Conservation (phyloP, 2,797 vertebrate genomes). For the Cyprinodon diabolis region DNA sequence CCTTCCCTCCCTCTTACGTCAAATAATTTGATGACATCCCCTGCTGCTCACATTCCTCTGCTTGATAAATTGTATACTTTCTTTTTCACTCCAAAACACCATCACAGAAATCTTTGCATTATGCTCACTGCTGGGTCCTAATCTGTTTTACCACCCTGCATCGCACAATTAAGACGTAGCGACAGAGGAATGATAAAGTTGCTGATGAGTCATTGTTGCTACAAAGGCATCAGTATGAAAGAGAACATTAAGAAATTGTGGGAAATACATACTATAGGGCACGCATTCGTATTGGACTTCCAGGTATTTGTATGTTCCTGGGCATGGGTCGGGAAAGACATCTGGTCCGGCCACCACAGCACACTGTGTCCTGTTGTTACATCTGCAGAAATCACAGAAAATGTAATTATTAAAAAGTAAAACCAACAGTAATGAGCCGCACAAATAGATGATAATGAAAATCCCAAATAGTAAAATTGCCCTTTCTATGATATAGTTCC, state of each 20-base stretch:
- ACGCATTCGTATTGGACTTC: slow-evolving; percentile 99
- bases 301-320: slow-evolving; percentile 97
- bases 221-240: slow-evolving; percentile 24
- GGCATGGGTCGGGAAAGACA: slow-evolving; percentile 96
- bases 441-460: slow-evolving; percentile 21
- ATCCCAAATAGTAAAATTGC: neutral
- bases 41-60: slow-evolving; percentile 5
- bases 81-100: slow-evolving; percentile 11
- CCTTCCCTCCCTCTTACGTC: slow-evolving; percentile 18
- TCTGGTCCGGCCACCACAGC: slow-evolving; percentile 96
- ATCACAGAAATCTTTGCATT: slow-evolving; percentile 25
- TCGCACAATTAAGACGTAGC: slow-evolving; percentile 22
- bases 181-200: slow-evolving; percentile 14
- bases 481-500: neutral
- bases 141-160: slow-evolving; percentile 21
- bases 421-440: neutral
- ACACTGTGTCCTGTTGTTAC: slow-evolving; percentile 98
- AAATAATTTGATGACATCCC: slow-evolving; percentile 3
- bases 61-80: slow-evolving; percentile 19
- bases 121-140: slow-evolving; percentile 15
- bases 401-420: slow-evolving; percentile 5
- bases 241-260: slow-evolving; percentile 10
- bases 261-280: slow-evolving; percentile 94
- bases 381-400: slow-evolving; percentile 80
- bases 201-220: slow-evolving; percentile 35